These are phyloP conservation scores for Synanthedon vespiformis DNA, from an alignment of 2,888 invertebrate species.

Conservation along the genomic window DNA sequence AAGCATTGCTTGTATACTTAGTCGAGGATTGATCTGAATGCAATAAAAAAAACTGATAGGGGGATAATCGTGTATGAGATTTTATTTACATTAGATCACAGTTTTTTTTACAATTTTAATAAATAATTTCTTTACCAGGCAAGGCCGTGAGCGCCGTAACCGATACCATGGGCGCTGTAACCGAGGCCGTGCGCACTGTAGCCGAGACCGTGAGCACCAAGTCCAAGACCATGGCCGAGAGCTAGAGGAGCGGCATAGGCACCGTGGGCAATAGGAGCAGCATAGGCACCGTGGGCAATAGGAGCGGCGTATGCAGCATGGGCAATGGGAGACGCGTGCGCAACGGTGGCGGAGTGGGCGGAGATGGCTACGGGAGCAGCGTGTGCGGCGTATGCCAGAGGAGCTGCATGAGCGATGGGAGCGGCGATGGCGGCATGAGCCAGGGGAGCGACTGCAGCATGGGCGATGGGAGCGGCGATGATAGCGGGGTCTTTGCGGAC, in stretches of 20 bases:
- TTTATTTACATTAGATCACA: background rate
- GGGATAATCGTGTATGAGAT: too few relatives aligned
- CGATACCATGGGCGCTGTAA: constrained; percentile 3
- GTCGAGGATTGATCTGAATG: too few relatives aligned
- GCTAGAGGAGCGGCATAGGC: constrained; percentile 8
- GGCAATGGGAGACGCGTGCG: constrained; percentile 8
- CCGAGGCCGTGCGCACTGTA: constrained; percentile 5
- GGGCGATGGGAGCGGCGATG: constrained; percentile 20
- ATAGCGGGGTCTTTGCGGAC: constrained; percentile 55
- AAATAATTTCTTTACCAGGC: background rate
- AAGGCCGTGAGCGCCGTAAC: constrained; percentile 4
- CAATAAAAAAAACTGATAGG: too few relatives aligned
- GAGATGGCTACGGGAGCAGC: constrained; percentile 11
- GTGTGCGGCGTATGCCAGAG: constrained; percentile 12
- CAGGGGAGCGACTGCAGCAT: constrained; percentile 10
- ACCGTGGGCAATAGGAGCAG: constrained; percentile 6
- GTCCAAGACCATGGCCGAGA: constrained; percentile 11
- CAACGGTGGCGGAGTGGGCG: constrained; percentile 5
- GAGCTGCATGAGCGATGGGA: constrained; percentile 14
- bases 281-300: constrained; percentile 4
- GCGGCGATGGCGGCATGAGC: constrained; percentile 13
- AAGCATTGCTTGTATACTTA: too few relatives aligned
- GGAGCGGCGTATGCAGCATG: constrained; percentile 8
- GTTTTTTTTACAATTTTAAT: background rate
- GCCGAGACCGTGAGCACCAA: constrained; percentile 4